Evolutionary conservation across 1,140 invertebrate genomes (phyloP).

Genomic region (Nomia melanderi): DNA sequence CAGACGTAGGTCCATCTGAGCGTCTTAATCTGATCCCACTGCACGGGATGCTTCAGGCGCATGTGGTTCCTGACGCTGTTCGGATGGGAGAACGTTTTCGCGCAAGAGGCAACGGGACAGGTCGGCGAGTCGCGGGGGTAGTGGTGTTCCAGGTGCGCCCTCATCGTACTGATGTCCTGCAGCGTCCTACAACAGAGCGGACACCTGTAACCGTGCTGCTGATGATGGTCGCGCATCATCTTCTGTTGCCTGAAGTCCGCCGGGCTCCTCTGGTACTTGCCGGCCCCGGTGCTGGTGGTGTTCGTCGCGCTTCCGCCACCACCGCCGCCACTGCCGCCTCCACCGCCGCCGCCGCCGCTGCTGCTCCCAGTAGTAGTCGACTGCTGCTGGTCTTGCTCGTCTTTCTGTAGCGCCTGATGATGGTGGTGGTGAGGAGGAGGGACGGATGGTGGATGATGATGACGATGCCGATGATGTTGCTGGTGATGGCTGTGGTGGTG

Average conservation of each 20-base stretch:
- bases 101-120: constrained; percentile 88
- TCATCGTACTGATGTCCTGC: constrained; percentile 84
- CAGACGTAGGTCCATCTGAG: constrained; percentile 86
- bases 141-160: constrained; percentile 88
- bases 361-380: constrained; percentile 43
- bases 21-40: constrained; percentile 91
- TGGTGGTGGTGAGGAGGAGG: constrained; percentile 74
- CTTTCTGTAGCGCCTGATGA: constrained; percentile 66
- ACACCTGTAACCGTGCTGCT: constrained; percentile 80
- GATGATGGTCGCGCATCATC: constrained; percentile 72
- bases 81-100: constrained; percentile 88
- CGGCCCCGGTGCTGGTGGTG: constrained; percentile 35
- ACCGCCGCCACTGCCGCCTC: constrained; percentile 10
- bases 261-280: constrained; percentile 68
- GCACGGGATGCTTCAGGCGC: constrained; percentile 88
- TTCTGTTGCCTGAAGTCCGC: constrained; percentile 73
- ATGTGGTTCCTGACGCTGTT: constrained; percentile 92
- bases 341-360: not conserved
- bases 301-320: too few relatives aligned
- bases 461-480: constrained; percentile 80
- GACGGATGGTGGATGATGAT: constrained; percentile 70
- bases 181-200: constrained; percentile 86
- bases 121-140: constrained; percentile 90
- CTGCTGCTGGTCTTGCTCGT: constrained; percentile 56
- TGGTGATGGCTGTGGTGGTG: constrained; percentile 79